A percentile compares a stretch with the other conserved stretches of the same genome.
These are phyloP conservation scores for Albula goreensis DNA, from an alignment of 2,113 vertebrate species.

Conservation along the genomic window DNA sequence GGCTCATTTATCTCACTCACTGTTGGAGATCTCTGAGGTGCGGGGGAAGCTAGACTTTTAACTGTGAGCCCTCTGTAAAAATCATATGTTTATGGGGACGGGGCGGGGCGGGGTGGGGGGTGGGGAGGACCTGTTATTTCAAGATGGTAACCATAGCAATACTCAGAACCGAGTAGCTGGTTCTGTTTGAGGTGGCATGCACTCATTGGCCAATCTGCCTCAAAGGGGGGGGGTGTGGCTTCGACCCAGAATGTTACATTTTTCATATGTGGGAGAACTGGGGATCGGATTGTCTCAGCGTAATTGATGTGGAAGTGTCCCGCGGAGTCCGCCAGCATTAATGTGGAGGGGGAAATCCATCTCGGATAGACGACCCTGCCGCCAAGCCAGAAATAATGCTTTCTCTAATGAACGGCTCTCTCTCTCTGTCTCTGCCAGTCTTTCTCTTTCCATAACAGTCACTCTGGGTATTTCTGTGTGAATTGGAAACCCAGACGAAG, in stretches of 20 bases:
- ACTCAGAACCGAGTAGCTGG: not conserved
- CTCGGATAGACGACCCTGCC: not conserved
- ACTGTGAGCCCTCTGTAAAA: not conserved
- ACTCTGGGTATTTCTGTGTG: not conserved
- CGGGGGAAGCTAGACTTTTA: not conserved
- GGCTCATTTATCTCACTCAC: not conserved
- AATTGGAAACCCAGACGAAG: not conserved
- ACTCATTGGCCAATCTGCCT: not conserved
- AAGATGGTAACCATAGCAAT: conserved; percentile 9
- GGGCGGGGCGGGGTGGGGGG: too few relatives aligned
- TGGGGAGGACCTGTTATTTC: not conserved
- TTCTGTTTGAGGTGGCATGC: not conserved
- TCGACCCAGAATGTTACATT: not conserved
- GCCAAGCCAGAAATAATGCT: not conserved
- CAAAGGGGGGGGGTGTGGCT: not conserved
- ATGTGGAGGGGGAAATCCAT: not conserved
- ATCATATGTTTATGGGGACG: too few relatives aligned
- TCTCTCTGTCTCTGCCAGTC: not conserved
- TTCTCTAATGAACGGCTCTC: not conserved
- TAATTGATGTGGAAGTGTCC: not conserved
- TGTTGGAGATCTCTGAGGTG: not conserved
- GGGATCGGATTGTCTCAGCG: too few relatives aligned
- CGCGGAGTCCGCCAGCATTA: not conserved
- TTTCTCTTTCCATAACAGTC: not conserved
- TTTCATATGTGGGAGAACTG: not conserved